A percentile compares a stretch with the other conserved stretches of the same genome.
Evolutionary conservation across 2,113 vertebrate genomes (phyloP).

Genomic region (Anguilla rostrata): DNA sequence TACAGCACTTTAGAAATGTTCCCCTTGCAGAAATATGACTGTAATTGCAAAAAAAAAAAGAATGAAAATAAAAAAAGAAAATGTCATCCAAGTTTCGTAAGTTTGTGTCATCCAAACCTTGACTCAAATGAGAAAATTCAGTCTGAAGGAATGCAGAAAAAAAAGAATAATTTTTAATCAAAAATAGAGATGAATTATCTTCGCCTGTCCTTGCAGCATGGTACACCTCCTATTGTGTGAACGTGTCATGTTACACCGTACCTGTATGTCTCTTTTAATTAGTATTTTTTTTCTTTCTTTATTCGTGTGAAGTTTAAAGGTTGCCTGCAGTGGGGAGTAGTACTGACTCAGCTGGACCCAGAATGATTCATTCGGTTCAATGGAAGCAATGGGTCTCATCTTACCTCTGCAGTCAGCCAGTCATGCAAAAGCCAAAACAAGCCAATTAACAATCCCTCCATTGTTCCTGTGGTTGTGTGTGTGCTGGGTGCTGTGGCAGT

Average conservation of each 20-base stretch:
- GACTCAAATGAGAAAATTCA: background rate
- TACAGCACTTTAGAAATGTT: conserved; percentile 22
- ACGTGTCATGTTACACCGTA: too few species aligned
- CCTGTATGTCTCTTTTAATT: background rate
- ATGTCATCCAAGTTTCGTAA: conserved; percentile 11
- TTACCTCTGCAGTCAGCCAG: background rate
- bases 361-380: background rate
- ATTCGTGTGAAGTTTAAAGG: background rate
- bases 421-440: background rate
- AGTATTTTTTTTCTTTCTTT: background rate
- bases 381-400: background rate
- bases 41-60: background rate
- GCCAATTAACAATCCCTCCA: background rate
- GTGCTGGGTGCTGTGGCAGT: background rate
- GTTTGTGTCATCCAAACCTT: background rate
- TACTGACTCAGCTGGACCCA: background rate
- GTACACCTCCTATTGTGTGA: too few species aligned
- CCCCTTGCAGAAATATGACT: conserved; percentile 31
- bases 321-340: background rate
- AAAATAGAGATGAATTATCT: too few species aligned
- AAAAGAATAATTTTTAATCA: too few species aligned
- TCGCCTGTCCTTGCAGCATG: too few species aligned
- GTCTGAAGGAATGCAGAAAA: too few species aligned
- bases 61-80: background rate
- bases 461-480: background rate